phyloP scores from a whole-genome alignment of 2,888 invertebrate genomes.

The Zelleria hepariella region DNA sequence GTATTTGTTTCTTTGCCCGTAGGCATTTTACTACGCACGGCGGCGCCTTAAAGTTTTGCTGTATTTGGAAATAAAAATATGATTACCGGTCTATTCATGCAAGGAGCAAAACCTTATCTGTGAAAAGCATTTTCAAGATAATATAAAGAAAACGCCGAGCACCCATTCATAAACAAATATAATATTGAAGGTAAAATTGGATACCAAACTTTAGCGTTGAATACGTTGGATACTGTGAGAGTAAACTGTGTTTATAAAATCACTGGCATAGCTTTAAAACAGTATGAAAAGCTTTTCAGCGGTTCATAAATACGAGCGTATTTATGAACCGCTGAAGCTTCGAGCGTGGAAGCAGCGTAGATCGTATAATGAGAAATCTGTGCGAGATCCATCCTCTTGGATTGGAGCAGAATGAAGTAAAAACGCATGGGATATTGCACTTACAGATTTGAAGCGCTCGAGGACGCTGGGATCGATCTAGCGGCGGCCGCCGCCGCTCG shows the following conservation, averaged over 20 bases:
- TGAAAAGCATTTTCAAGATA: too few species aligned
- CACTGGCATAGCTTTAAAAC: background rate
- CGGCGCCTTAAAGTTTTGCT: too few species aligned
- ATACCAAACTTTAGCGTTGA: background rate
- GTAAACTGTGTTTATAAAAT: background rate
- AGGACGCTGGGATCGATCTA: constrained; percentile 53
- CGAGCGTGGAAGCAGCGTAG: background rate
- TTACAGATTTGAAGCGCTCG: constrained; percentile 34
- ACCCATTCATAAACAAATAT: too few species aligned
- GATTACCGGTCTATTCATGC: too few species aligned
- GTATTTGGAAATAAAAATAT: too few species aligned
- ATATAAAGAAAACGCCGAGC: too few species aligned
- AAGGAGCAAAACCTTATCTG: too few species aligned
- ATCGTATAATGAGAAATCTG: background rate
- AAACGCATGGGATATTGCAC: constrained; percentile 29
- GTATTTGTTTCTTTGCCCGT: too few species aligned
- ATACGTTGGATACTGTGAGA: too few species aligned
- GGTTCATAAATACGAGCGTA: background rate
- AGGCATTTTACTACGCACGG: too few species aligned
- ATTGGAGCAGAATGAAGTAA: background rate
- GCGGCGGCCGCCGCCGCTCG: constrained; percentile 28
- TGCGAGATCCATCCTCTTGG: background rate
- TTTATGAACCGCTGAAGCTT: too few species aligned
- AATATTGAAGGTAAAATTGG: too few species aligned
- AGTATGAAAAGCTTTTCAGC: background rate